Percentiles rank a stretch among this genome's conserved stretches.
Conservation (phyloP, 2,113 vertebrate genomes). For the Marmota monax region DNA sequence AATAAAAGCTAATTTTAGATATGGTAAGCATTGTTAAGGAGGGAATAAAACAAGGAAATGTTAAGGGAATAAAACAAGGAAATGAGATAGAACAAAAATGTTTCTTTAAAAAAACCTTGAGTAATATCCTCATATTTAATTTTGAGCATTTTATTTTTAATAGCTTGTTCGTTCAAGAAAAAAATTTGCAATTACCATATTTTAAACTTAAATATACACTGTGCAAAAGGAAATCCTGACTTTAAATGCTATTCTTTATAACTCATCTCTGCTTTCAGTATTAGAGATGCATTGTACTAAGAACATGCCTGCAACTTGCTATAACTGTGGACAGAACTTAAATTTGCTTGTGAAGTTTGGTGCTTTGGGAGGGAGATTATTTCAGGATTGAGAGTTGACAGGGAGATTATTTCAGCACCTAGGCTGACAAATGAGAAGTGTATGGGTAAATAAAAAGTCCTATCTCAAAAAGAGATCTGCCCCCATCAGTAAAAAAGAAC, state of each 20-base stretch:
- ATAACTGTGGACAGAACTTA: background rate
- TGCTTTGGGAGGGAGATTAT: background rate
- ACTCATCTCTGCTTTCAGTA: background rate
- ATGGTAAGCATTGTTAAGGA: background rate
- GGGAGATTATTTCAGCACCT: background rate
- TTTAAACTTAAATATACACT: constrained; percentile 23
- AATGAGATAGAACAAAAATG: constrained; percentile 28
- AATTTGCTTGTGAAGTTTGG: background rate
- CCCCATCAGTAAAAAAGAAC: background rate
- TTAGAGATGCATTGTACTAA: background rate
- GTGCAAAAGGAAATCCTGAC: constrained; percentile 5
- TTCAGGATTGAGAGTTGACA: background rate
- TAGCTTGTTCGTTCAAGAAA: constrained; percentile 72
- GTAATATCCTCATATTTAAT: constrained; percentile 19
- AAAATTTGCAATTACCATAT: constrained; percentile 72
- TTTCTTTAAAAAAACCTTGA: background rate
- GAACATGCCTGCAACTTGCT: background rate
- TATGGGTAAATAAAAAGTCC: background rate
- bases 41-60: constrained; percentile 24
- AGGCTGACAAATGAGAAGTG: background rate
- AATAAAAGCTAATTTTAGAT: constrained; percentile 42
- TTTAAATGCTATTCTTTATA: background rate
- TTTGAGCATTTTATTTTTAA: constrained; percentile 78
- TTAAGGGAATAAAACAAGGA: constrained; percentile 32
- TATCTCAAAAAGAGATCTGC: background rate